These are phyloP conservation scores for Toxotes chatareus DNA, from an alignment of 2,113 vertebrate species.

Conservation along the genomic window DNA sequence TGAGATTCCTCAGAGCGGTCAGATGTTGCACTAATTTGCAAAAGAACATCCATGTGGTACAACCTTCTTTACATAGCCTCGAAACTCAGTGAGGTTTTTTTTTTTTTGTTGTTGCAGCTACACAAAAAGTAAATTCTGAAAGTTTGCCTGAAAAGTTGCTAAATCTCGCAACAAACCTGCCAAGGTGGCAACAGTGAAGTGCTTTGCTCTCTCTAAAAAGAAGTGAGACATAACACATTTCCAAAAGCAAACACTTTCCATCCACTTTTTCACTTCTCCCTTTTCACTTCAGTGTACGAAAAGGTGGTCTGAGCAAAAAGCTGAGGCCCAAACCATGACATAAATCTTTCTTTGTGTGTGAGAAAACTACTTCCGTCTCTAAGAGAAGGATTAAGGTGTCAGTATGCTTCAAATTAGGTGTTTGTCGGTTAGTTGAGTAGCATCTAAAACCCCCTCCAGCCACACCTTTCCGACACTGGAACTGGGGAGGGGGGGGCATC, in stretches of 20 bases:
- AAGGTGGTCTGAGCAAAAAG: neutral
- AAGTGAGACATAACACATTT: slow-evolving; percentile 21
- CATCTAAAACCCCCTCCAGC: slow-evolving; percentile 15
- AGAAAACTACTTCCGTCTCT: too few species aligned
- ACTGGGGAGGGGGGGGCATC: neutral
- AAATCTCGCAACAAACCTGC: slow-evolving; percentile 23
- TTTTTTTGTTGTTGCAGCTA: slow-evolving; percentile 2
- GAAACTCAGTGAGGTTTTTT: slow-evolving; percentile 11
- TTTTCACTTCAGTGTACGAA: slow-evolving; percentile 2
- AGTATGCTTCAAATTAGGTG: neutral
- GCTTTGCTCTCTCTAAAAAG: slow-evolving; percentile 16
- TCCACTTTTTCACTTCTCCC: neutral
- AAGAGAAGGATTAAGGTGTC: slow-evolving; percentile 11
- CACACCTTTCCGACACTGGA: slow-evolving; percentile 5
- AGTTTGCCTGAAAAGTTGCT: slow-evolving; percentile 25
- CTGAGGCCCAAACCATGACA: neutral
- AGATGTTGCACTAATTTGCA: neutral
- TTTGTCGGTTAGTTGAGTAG: neutral
- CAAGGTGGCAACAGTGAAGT: slow-evolving; percentile 26
- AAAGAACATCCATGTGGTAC: neutral
- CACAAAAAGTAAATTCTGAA: slow-evolving; percentile 20
- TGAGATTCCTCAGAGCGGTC: neutral
- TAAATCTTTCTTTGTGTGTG: neutral
- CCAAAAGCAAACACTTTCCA: slow-evolving; percentile 18
- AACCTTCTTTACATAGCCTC: neutral